Evolutionary conservation across 2,888 invertebrate genomes (phyloP).

Genomic region (Didymodactylos carnosus): DNA sequence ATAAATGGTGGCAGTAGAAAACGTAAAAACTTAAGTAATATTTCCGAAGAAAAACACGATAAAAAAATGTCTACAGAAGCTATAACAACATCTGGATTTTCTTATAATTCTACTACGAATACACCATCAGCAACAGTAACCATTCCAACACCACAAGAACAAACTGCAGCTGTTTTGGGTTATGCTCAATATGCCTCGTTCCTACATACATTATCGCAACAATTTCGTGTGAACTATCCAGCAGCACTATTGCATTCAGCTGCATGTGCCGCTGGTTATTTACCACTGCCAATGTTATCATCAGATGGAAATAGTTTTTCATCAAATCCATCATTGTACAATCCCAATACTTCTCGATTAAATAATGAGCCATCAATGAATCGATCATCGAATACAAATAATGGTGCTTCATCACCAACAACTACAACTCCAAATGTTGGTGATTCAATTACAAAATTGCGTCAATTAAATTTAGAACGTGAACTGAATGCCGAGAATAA

Average conservation of each 20-base stretch:
- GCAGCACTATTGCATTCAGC: background rate
- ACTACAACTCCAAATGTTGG: too few relatives aligned
- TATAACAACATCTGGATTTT: background rate
- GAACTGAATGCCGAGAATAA: too few relatives aligned
- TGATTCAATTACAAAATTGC: too few relatives aligned
- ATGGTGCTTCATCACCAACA: background rate
- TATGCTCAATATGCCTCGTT: background rate
- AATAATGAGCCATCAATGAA: background rate
- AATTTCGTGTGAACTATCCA: background rate
- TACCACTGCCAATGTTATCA: background rate
- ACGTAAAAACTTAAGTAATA: background rate
- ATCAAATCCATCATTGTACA: too few relatives aligned
- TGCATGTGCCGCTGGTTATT: background rate
- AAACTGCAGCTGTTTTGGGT: background rate
- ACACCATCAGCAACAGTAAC: too few relatives aligned
- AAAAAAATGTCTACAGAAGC: background rate
- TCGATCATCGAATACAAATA: background rate
- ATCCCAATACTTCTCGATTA: too few relatives aligned
- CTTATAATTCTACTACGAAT: background rate
- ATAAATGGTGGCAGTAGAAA: background rate
- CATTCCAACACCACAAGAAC: background rate
- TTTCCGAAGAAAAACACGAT: background rate
- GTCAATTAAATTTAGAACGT: too few relatives aligned
- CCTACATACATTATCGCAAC: background rate
- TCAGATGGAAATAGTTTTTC: too few relatives aligned